Base-by-base conservation (phyloP, 1,140 invertebrate species). In the Drosophila sproati region DNA sequence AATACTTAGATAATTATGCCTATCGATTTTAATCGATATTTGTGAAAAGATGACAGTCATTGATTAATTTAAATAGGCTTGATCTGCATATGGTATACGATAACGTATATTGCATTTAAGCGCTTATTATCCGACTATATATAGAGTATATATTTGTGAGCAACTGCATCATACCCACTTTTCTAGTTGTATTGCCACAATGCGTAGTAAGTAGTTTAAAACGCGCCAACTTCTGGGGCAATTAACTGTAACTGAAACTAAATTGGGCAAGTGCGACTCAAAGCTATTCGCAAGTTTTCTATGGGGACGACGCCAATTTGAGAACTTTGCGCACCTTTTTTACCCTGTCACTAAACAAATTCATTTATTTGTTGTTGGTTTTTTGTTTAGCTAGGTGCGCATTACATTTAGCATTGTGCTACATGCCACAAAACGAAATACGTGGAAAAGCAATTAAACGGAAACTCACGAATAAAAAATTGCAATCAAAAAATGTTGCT, bases 371-470 rank as follows among this genome's bases (percentile, higher is more conserved):
- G 54, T 67, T 54, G 43, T 62, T 69, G 39, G 61, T 59, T 35
- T 55, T 74, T 48, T 50, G 48, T 43, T 56, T 70, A 45, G 12
- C 12, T 68, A 50, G 69, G 64, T 62, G 61, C 57, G 81, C 73
- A 85, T 85, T 86, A 78, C 78, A 85, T 86, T 81, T 81, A 81
- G 82, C 81, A 80, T 70, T 66, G 69, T 69, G 83, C 70, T 64
- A 78, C 75, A 78, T 82, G 79, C 74, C 60, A 70, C 74, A 73
- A 74, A 60, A 47, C 31, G 51, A 55, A 71, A 47, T 4, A 48
- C 41, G 5, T 39, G 12, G 47, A 35, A 69, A 59, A 73, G 63
- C 73, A 82, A 75, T 75, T 69, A 61, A 78, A 78, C 48, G 28
- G 67, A 72, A 66, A 80, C 56, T 41, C 45, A 68, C 43, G 64